phyloP scores from a whole-genome alignment of 2,888 invertebrate genomes.

The Spilarctia lutea region DNA sequence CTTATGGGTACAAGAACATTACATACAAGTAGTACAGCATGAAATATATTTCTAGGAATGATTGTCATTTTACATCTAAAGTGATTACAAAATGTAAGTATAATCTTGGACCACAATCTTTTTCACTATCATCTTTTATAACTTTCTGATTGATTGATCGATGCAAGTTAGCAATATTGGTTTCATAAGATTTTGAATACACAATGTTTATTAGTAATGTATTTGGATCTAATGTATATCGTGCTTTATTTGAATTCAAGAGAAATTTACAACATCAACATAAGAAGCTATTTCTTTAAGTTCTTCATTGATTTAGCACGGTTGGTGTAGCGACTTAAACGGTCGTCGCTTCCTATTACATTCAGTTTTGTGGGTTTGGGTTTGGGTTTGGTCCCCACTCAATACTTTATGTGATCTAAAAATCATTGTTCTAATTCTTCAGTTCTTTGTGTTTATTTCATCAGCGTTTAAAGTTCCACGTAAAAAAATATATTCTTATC shows the following conservation, averaged over 20 bases:
- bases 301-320: background rate
- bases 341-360: no score
- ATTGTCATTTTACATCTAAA: background rate
- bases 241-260: background rate
- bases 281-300: background rate
- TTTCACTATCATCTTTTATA: background rate
- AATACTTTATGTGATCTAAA: no score
- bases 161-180: constrained; percentile 4
- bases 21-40: background rate
- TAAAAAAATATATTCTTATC: no score
- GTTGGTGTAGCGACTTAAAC: no score
- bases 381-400: no score
- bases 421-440: no score
- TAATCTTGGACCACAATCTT: background rate
- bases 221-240: background rate
- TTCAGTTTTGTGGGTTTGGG: no score
- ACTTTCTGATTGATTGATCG: constrained; percentile 14
- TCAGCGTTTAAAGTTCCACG: no score
- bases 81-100: background rate
- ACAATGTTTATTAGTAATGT: constrained; percentile 4
- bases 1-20: background rate
- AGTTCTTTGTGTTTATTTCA: no score
- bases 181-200: constrained; percentile 11
- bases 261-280: background rate
- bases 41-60: background rate